A percentile compares a stretch with the other conserved stretches of the same genome.
Conservation (phyloP, 2,888 invertebrate genomes). For the Metalampra italica region DNA sequence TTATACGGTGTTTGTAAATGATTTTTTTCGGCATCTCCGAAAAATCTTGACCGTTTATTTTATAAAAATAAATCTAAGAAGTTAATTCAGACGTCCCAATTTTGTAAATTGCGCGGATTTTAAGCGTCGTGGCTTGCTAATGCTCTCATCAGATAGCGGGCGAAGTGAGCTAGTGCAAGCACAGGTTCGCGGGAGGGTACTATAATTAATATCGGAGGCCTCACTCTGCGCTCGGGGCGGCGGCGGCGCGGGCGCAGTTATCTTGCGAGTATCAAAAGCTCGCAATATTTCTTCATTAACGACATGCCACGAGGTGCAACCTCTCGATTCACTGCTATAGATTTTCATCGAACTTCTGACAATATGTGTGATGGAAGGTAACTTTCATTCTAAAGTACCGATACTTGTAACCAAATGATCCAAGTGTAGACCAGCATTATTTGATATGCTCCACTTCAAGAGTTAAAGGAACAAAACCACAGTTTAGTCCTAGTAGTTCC, state of each 20-base stretch:
- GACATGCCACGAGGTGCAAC: conserved; percentile 47
- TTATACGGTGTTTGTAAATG: conserved; percentile 51
- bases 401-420: too few relatives aligned
- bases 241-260: conserved; percentile 45
- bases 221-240: conserved; percentile 39
- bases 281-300: conserved; percentile 76
- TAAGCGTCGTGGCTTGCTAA: background rate
- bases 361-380: too few relatives aligned
- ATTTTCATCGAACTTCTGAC: conserved; percentile 22
- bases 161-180: conserved; percentile 13
- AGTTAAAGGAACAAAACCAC: too few relatives aligned
- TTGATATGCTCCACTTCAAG: too few relatives aligned
- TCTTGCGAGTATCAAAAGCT: conserved; percentile 59
- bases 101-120: conserved; percentile 23
- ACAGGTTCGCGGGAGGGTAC: conserved; percentile 28
- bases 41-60: conserved; percentile 32
- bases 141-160: conserved; percentile 24
- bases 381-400: too few relatives aligned
- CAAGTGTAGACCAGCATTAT: too few relatives aligned
- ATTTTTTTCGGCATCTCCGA: conserved; percentile 38
- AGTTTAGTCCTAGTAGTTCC: too few relatives aligned
- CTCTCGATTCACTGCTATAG: conserved; percentile 43
- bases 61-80: conserved; percentile 10
- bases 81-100: conserved; percentile 24
- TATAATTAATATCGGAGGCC: conserved; percentile 57